phyloP scores from a whole-genome alignment of 92 coral and sea anemone genomes.

The Diadumene lineata region DNA sequence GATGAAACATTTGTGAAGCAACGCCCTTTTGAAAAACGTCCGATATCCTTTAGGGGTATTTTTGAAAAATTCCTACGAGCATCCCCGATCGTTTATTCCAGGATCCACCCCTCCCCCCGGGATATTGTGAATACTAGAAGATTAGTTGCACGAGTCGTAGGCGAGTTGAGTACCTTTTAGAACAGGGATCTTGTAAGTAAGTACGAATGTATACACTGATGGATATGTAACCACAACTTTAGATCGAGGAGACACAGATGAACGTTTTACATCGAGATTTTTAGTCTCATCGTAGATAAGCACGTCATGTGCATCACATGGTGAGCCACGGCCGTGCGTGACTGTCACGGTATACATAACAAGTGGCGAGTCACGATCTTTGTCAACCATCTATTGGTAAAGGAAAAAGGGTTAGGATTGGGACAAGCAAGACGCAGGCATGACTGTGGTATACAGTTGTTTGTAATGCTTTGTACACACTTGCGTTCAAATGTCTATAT shows the following conservation, averaged over 20 bases:
- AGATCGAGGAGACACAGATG: constrained; percentile 58
- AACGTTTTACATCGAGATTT: constrained; percentile 68
- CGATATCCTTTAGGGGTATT: too few relatives aligned
- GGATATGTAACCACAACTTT: constrained; percentile 59
- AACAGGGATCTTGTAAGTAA: constrained; percentile 46
- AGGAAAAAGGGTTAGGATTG: not conserved
- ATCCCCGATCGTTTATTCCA: too few relatives aligned
- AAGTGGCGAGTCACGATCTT: constrained; percentile 74
- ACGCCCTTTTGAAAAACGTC: too few relatives aligned
- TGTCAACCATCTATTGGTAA: constrained; percentile 40
- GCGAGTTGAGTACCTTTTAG: constrained; percentile 57
- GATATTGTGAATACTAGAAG: not conserved
- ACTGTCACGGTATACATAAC: constrained; percentile 80
- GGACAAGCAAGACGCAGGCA: too few relatives aligned
- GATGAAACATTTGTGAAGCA: too few relatives aligned
- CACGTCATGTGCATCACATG: constrained; percentile 79
- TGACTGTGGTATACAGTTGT: not conserved
- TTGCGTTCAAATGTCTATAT: too few relatives aligned
- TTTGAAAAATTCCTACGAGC: too few relatives aligned
- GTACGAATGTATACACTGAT: constrained; percentile 44
- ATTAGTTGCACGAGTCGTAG: not conserved
- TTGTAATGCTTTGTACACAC: too few relatives aligned
- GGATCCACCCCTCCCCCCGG: too few relatives aligned
- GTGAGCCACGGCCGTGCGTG: constrained; percentile 64
- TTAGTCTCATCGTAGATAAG: constrained; percentile 65